Conservation (phyloP, 2,888 invertebrate genomes). For the Acleris cristana region DNA sequence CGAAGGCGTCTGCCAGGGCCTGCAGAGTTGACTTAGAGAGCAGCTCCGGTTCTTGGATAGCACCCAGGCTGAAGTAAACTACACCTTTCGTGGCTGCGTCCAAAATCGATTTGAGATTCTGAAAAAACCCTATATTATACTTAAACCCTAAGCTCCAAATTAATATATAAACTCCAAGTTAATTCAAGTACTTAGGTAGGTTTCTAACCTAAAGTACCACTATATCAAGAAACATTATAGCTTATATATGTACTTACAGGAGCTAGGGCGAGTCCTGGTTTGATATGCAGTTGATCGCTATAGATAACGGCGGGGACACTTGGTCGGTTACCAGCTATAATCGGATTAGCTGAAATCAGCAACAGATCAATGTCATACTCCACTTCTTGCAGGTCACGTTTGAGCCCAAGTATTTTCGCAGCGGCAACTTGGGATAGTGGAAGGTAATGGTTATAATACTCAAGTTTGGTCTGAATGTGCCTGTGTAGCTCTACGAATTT, state of each 20-base stretch:
- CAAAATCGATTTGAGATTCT: conserved; percentile 64
- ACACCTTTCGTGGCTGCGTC: conserved; percentile 74
- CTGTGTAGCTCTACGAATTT: conserved; percentile 64
- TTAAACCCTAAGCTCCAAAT: neutral
- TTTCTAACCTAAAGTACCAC: too few relatives aligned
- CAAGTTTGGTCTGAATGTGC: conserved; percentile 60
- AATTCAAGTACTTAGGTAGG: too few relatives aligned
- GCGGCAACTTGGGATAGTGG: conserved; percentile 68
- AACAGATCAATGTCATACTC: conserved; percentile 75
- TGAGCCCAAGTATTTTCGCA: conserved; percentile 64
- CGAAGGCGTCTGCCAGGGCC: conserved; percentile 72
- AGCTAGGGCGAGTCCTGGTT: conserved; percentile 59
- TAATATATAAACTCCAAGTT: too few relatives aligned
- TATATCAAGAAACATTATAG: too few relatives aligned
- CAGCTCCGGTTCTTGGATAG: conserved; percentile 72
- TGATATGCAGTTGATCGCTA: conserved; percentile 73
- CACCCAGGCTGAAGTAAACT: conserved; percentile 80
- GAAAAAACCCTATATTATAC: conserved; percentile 43
- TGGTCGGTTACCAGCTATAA: conserved; percentile 70
- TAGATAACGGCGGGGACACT: conserved; percentile 65
- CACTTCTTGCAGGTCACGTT: conserved; percentile 64
- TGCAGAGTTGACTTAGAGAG: conserved; percentile 65
- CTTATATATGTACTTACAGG: conserved; percentile 51
- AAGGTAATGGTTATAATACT: conserved; percentile 68
- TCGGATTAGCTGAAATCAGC: conserved; percentile 68